These are phyloP conservation scores for Tenodera sinensis DNA, from an alignment of 2,888 invertebrate genomes.

Conservation along the genomic window DNA sequence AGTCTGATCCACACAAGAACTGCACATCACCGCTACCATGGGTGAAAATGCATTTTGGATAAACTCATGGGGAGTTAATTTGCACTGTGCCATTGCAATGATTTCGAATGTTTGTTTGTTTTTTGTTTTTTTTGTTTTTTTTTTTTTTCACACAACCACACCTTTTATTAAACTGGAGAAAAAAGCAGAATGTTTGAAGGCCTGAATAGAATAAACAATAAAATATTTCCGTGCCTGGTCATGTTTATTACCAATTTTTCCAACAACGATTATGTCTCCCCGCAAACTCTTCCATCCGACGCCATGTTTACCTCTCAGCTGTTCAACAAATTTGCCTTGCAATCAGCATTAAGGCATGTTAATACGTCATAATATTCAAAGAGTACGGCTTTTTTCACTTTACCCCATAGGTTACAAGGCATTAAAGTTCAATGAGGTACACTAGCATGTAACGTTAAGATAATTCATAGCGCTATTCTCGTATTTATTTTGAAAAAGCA, in stretches of 20 bases:
- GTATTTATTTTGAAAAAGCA: neutral
- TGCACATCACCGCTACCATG: slow-evolving; percentile 80
- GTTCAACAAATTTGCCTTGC: neutral
- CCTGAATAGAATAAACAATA: neutral
- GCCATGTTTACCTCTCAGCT: slow-evolving; percentile 2
- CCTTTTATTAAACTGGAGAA: neutral
- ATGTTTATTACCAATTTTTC: neutral
- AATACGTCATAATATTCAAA: neutral
- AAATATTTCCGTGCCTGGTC: neutral
- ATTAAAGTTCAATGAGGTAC: neutral
- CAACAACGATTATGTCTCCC: neutral
- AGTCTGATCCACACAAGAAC: slow-evolving; percentile 74
- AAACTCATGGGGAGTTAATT: slow-evolving; percentile 75
- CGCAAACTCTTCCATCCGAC: neutral
- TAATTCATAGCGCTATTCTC: neutral
- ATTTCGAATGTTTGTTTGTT: neutral
- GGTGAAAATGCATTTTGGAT: slow-evolving; percentile 89
- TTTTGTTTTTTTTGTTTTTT: too few relatives aligned
- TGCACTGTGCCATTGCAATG: slow-evolving; percentile 55
- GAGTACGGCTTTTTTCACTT: neutral
- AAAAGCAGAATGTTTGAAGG: neutral
- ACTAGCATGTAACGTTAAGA: neutral
- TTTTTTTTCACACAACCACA: neutral
- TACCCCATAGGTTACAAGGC: neutral
- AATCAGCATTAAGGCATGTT: neutral